A percentile compares a stretch with the other conserved stretches of the same genome.
These are phyloP conservation scores for Hemibagrus guttatus DNA, from an alignment of 2,797 vertebrate genomes.

Conservation along the genomic window DNA sequence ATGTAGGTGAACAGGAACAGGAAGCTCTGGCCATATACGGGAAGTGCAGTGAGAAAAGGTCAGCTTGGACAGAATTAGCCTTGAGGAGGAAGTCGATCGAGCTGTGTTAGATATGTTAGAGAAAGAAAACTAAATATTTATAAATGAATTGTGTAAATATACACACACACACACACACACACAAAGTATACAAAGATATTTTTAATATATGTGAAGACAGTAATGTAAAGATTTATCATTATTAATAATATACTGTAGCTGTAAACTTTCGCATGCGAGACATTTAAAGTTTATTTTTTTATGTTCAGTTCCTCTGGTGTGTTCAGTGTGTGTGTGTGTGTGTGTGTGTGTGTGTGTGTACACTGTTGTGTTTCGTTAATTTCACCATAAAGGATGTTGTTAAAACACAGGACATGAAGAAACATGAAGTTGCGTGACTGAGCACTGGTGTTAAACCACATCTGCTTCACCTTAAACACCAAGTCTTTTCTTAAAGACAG, in stretches of 20 bases:
- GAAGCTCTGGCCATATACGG: slow-evolving; percentile 6
- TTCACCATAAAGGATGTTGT: neutral
- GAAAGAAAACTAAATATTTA: too few relatives aligned
- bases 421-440: neutral
- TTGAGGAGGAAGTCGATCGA: too few relatives aligned
- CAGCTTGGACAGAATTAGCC: neutral
- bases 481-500: too few relatives aligned
- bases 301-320: neutral
- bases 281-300: neutral
- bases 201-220: too few relatives aligned
- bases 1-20: neutral
- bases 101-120: too few relatives aligned
- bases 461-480: neutral
- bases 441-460: neutral
- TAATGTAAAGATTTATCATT: neutral
- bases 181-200: too few relatives aligned
- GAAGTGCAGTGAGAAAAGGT: neutral
- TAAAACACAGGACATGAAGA: slow-evolving; percentile 16
- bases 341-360: neutral
- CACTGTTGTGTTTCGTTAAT: neutral
- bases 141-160: neutral
- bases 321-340: neutral
- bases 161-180: too few relatives aligned
- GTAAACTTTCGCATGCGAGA: neutral
- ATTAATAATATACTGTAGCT: neutral